phyloP scores from a whole-genome alignment of 2,113 vertebrate genomes.

The Equus przewalskii region DNA sequence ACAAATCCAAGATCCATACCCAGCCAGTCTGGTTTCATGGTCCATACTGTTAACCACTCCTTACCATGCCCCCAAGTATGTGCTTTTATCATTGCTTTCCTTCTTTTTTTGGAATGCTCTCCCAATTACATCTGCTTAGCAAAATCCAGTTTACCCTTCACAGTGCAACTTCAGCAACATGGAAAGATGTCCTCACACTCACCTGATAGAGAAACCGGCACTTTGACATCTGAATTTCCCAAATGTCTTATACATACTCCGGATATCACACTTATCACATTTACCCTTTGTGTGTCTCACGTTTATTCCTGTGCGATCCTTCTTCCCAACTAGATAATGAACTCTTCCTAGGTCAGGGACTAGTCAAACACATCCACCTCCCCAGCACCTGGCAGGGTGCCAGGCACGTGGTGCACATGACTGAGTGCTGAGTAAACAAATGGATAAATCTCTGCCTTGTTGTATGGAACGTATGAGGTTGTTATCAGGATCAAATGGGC shows the following conservation, averaged over 20 bases:
- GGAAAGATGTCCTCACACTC: not conserved
- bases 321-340: not conserved
- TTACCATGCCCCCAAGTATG: not conserved
- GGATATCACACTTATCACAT: not conserved
- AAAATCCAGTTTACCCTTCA: not conserved
- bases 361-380: not conserved
- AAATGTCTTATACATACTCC: not conserved
- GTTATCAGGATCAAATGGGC: not conserved
- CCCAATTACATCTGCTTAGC: not conserved
- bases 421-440: not conserved
- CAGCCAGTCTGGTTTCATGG: not conserved
- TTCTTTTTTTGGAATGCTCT: not conserved
- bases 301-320: not conserved
- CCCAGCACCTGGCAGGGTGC: not conserved
- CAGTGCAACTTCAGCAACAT: too few relatives aligned
- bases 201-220: not conserved
- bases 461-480: not conserved
- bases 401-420: not conserved
- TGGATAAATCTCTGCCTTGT: not conserved
- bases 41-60: not conserved
- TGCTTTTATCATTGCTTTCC: not conserved
- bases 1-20: too few relatives aligned
- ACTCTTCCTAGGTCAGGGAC: not conserved
- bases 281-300: not conserved
- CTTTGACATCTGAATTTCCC: not conserved